These are phyloP conservation scores for Mus pahari DNA, from an alignment of 2,113 vertebrate genomes.

Conservation along the genomic window DNA sequence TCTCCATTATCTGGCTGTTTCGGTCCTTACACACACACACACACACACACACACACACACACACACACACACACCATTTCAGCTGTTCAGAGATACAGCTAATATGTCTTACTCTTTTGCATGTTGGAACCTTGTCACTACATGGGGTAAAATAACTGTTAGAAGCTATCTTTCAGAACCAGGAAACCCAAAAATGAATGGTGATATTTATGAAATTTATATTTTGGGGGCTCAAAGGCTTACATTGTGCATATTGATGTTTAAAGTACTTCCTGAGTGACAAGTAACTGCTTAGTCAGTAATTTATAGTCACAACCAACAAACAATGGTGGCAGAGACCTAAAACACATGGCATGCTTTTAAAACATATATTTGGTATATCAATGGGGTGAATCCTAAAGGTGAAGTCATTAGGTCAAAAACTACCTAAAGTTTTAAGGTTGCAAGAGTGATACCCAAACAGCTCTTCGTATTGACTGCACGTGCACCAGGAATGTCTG, in stretches of 20 bases:
- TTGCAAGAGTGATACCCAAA: neutral
- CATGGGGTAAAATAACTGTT: constrained; percentile 23
- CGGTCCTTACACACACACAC: neutral
- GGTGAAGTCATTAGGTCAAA: neutral
- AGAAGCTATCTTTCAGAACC: constrained; percentile 43
- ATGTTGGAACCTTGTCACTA: constrained; percentile 15
- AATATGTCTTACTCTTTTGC: constrained; percentile 8
- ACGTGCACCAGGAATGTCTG: neutral
- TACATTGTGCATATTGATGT: constrained; percentile 9
- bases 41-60: too few species aligned
- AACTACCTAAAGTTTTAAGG: neutral
- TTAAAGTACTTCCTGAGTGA: neutral
- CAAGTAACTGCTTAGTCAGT: neutral
- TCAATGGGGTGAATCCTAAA: neutral
- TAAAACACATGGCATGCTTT: constrained; percentile 21
- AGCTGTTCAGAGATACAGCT: constrained; percentile 36
- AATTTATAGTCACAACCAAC: neutral
- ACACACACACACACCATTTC: neutral
- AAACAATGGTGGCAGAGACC: neutral
- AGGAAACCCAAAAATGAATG: constrained; percentile 46
- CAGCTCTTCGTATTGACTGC: neutral
- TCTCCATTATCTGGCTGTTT: neutral
- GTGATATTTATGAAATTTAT: neutral
- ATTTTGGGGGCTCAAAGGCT: constrained; percentile 20
- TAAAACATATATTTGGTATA: neutral